These are phyloP conservation scores for Laticauda colubrina DNA, from an alignment of 2,113 vertebrate genomes.

Conservation along the genomic window DNA sequence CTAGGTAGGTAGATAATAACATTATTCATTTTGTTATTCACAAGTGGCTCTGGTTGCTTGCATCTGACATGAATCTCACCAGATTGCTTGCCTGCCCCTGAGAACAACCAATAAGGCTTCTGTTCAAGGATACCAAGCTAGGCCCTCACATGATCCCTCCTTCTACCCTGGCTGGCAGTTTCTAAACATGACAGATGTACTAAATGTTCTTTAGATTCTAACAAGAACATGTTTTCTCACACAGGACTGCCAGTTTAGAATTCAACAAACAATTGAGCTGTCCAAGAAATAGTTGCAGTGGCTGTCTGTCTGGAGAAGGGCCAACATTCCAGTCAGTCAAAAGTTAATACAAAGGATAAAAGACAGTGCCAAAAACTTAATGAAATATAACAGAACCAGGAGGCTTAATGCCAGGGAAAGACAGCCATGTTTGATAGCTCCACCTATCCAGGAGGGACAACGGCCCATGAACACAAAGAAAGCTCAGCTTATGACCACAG, in stretches of 20 bases:
- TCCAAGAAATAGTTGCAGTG: background rate
- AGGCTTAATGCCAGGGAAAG: background rate
- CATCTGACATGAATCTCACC: background rate
- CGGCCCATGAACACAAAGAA: background rate
- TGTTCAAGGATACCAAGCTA: background rate
- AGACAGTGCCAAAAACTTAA: background rate
- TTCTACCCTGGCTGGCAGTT: background rate
- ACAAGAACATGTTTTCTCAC: background rate
- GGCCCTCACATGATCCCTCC: background rate
- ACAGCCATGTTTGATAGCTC: background rate
- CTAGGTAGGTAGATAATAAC: background rate
- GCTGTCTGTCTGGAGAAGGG: background rate
- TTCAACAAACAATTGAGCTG: background rate
- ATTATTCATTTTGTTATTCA: background rate
- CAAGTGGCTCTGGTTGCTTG: background rate
- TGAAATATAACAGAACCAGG: background rate
- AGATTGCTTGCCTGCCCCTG: background rate
- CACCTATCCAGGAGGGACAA: background rate
- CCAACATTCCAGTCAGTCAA: background rate
- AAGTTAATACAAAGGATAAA: background rate
- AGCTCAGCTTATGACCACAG: background rate
- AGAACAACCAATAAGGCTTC: background rate
- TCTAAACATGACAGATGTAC: background rate
- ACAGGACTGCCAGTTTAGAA: background rate
- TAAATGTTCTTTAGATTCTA: background rate